Base-by-base conservation (phyloP, 2,888 invertebrate genomes). In the Brenthis daphne region DNA sequence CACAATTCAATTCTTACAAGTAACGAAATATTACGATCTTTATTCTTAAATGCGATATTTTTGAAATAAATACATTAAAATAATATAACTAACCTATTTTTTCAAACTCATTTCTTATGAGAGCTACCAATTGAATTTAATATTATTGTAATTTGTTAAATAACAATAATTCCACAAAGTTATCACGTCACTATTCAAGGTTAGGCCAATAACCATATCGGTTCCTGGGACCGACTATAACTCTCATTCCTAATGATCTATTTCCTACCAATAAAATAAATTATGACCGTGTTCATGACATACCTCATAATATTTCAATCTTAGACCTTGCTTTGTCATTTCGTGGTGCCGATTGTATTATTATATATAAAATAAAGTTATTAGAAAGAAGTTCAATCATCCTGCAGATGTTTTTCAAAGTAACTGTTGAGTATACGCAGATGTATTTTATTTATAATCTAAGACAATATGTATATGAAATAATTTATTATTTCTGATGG, bases 181-280 rank as follows among this genome's bases (percentile, higher is more conserved):
- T 55, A 66, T 51, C 57, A 43, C 57, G 48, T 51, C 50, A 20
- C 29, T 53, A 55, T 55, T 50, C 55, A 67, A 63, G 56, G 51
- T 63, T 63, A 65, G 2, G 16, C 16, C 48, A 69, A 67, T 61
- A 53, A 57, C 64, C 63, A 54, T 53, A 60, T 67, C 69, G 56
- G 57, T 57, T 69, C 57, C 61, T 57, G 47, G 56, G 13, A 55
- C 47, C 24, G 37, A 12, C 64, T 50, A 60, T 54, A 64, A 65
- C 63, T 58, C 20, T 57, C 57, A 54, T 50, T 61, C 37, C 53
- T 67, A 67, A 67, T 65, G 37, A 65, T 67, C 64, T 64, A 64
- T 67, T 72, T 69, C 67, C 71, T 71, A 60, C 43, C 71, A 43
- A 68, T 61, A 69, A 60, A 60, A 67, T 68, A 58, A 56, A 63